Evolutionary conservation across 2,888 invertebrate species (phyloP).

Genomic region (Lissocephala sabroskyi): DNA sequence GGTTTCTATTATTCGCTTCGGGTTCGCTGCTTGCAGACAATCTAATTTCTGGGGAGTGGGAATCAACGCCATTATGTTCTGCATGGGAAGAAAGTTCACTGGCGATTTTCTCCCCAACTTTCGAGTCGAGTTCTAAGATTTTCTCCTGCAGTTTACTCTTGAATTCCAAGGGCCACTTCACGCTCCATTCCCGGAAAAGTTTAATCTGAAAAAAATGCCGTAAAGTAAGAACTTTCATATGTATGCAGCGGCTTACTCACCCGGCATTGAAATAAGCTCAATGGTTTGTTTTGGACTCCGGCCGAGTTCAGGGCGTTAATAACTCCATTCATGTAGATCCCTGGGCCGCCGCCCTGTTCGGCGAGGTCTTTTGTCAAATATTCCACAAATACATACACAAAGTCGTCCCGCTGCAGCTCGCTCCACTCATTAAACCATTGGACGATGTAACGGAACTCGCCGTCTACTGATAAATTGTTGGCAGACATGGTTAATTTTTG

Average conservation of each 20-base stretch:
- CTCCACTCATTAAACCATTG: conserved; percentile 94
- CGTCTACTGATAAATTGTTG: conserved; percentile 77
- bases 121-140: conserved; percentile 81
- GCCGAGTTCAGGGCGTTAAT: conserved; percentile 79
- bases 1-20: conserved; percentile 20
- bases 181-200: conserved; percentile 88
- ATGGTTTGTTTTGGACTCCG: conserved; percentile 82
- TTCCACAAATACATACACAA: conserved; percentile 83
- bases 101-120: conserved; percentile 81
- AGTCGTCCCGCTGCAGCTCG: conserved; percentile 88
- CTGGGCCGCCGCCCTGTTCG: conserved; percentile 14
- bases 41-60: too few relatives aligned
- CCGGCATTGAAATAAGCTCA: conserved; percentile 87
- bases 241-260: conserved; percentile 75
- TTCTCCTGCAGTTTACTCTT: conserved; percentile 80
- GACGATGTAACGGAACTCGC: conserved; percentile 85
- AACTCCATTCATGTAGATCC: conserved; percentile 80
- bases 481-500: conserved; percentile 73
- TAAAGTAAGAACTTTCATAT: background rate
- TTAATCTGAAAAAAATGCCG: conserved; percentile 76
- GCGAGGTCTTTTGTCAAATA: conserved; percentile 72
- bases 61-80: conserved; percentile 43
- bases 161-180: conserved; percentile 83
- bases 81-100: conserved; percentile 70
- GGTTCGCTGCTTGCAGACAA: conserved; percentile 51